Evolutionary conservation across 2,888 invertebrate genomes (phyloP), one percentile per base, ranked within the genome.

Genomic region (Trachelus troglodyta): DNA sequence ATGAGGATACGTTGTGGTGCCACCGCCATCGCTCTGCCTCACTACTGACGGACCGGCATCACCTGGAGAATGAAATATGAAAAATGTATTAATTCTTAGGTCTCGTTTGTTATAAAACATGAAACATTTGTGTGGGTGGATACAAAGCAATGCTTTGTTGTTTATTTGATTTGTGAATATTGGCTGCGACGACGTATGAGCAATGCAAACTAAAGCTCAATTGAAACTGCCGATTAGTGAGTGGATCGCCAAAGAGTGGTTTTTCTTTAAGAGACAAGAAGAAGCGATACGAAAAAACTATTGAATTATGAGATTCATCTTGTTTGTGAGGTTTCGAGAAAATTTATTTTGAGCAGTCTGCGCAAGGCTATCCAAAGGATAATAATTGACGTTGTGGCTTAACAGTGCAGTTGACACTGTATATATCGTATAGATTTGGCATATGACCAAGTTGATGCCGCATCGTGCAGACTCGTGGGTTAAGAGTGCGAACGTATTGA

Each of bases 31-130:
- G 56, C 9, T 56, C 23, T 56, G 56, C 56, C 56, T 56, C 2
- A 88, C 85, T 83, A 89, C 87, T 79, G 89, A 86, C 80, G 88
- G 83, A 83, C 85, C 88, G 78, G 87, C 87, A 89, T 80, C 23
- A 79, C 33, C 71, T 31, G 31, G 33, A 71, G 33, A 71, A 33
- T 2, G 2, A 23, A 56, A 23, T 9, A 23, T 9, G 9, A 56
- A 23, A 56, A 23, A 23, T 56, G 23, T 23, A 23, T 56, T 56
- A 23, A 23, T 56, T 56, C 4, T 23, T 2, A 23, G 6, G 9
- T 23, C 23, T 56, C 23, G 0, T 23, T 40, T 23, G 0, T 6
- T 9, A 4, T 15, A 37, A 37, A 12, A 1, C 4, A 15, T 1
- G 12, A 37, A 37, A 37, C 4, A 12, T 37, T 1, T 37, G 37